Percentiles rank a stretch among this genome's conserved stretches.
Conservation (phyloP, 2,797 vertebrate genomes). For the Notolepis coatsorum region DNA sequence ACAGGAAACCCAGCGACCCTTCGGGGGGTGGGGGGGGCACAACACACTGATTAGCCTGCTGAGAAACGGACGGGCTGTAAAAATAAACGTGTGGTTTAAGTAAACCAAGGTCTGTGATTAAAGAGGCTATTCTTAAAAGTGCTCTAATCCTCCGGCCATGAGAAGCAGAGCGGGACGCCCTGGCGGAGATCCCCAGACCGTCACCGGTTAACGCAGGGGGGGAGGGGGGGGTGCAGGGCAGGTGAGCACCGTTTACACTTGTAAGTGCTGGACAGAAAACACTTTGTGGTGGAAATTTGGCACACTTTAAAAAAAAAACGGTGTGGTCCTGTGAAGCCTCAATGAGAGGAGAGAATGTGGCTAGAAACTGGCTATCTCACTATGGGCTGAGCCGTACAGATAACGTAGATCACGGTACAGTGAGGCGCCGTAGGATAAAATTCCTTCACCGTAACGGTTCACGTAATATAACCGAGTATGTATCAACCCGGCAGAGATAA, state of each 20-base stretch:
- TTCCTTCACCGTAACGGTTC: too few relatives aligned
- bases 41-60: conserved; percentile 68
- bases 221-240: conserved; percentile 29
- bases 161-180: conserved; percentile 57
- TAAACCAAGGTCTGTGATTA: conserved; percentile 75
- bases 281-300: too few relatives aligned
- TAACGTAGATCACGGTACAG: too few relatives aligned
- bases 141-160: conserved; percentile 66
- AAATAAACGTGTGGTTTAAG: conserved; percentile 78
- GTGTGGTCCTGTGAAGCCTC: too few relatives aligned
- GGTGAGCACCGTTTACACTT: conserved; percentile 16
- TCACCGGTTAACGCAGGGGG: conserved; percentile 50
- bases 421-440: too few relatives aligned
- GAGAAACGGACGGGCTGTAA: conserved; percentile 75
- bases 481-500: background rate
- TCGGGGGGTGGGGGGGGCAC: conserved; percentile 44
- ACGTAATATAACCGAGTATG: too few relatives aligned
- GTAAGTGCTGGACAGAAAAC: conserved; percentile 24
- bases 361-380: too few relatives aligned
- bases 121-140: conserved; percentile 73
- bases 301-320: too few relatives aligned
- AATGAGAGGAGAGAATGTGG: too few relatives aligned
- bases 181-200: conserved; percentile 55
- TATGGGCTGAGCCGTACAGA: too few relatives aligned
- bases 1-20: conserved; percentile 70